phyloP scores from a whole-genome alignment of 2,113 vertebrate species.

The Indri indri region DNA sequence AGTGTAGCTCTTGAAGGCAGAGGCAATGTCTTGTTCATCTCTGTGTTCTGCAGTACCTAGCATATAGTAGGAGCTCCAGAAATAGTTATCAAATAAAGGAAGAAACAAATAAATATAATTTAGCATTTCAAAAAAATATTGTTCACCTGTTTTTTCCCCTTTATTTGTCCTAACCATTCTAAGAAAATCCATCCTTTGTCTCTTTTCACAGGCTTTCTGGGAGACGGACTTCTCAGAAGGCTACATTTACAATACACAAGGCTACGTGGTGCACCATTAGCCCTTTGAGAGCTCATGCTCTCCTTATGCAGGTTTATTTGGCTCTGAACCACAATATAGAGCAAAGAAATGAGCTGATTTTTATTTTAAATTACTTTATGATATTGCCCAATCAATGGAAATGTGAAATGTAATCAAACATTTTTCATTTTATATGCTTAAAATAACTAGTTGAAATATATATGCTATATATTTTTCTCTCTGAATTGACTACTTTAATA shows the following conservation, averaged over 20 bases:
- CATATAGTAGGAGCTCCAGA: background rate
- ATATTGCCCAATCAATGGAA: background rate
- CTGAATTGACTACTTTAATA: constrained; percentile 27
- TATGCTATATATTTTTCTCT: background rate
- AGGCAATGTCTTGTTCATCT: background rate
- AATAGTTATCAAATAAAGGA: background rate
- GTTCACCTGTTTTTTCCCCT: background rate
- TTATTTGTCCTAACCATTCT: background rate
- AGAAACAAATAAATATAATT: background rate
- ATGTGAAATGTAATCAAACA: background rate
- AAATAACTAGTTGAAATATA: constrained; percentile 5
- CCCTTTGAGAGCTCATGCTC: background rate
- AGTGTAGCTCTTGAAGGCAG: background rate
- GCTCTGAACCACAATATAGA: background rate
- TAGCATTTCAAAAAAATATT: background rate
- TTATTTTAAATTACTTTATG: constrained; percentile 44
- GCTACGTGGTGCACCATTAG: background rate
- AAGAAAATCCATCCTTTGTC: background rate
- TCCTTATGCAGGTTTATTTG: background rate
- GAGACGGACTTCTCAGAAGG: background rate
- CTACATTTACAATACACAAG: background rate
- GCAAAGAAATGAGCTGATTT: background rate
- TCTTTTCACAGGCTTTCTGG: background rate
- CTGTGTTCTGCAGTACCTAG: background rate
- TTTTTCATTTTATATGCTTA: constrained; percentile 34